phyloP scores from a whole-genome alignment of 2,888 invertebrate species.

The Mactromeris polynyma region DNA sequence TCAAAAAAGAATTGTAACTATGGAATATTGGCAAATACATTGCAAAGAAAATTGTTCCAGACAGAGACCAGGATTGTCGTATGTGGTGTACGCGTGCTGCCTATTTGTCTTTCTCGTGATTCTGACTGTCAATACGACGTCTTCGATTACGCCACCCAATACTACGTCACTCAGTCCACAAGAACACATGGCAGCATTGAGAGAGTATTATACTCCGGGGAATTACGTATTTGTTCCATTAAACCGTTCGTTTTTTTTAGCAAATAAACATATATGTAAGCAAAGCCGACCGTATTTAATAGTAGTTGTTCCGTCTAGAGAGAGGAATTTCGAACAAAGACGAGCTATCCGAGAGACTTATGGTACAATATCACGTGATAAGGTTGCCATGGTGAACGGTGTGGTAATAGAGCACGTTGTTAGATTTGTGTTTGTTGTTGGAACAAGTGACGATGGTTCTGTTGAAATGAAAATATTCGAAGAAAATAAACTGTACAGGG shows the following conservation, averaged over 20 bases:
- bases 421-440: neutral
- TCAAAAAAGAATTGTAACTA: too few species aligned
- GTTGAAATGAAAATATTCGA: neutral
- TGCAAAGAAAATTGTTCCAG: too few species aligned
- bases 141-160: neutral
- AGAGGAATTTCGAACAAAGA: neutral
- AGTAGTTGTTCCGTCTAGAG: neutral
- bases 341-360: neutral
- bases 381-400: neutral
- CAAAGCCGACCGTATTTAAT: neutral
- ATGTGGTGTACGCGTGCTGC: too few species aligned
- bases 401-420: neutral
- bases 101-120: too few species aligned
- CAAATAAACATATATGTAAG: neutral
- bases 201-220: neutral
- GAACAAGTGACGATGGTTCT: neutral
- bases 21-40: too few species aligned
- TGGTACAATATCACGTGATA: slow-evolving; percentile 6
- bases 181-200: neutral
- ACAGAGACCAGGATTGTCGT: too few species aligned
- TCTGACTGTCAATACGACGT: too few species aligned
- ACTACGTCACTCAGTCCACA: neutral
- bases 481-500: neutral
- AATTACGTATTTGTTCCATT: neutral
- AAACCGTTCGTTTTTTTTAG: neutral